These are phyloP conservation scores for Budorcas taxicolor DNA, from an alignment of 2,113 vertebrate species.

Conservation along the genomic window DNA sequence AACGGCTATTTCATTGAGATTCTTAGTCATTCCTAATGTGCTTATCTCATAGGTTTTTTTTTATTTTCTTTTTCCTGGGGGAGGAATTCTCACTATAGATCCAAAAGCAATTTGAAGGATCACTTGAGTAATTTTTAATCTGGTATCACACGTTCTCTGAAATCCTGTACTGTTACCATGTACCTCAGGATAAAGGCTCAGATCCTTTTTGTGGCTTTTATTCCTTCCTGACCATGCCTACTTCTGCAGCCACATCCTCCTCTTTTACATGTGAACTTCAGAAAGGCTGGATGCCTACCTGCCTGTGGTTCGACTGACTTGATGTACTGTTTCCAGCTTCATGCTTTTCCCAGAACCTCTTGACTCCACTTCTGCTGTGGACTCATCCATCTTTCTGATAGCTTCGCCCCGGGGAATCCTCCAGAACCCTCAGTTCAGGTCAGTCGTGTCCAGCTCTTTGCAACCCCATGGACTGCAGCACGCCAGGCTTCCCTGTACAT, in stretches of 20 bases:
- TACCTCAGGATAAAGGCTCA: neutral
- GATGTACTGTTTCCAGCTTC: neutral
- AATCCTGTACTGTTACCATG: neutral
- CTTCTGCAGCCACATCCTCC: neutral
- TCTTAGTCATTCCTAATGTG: neutral
- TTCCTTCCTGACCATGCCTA: neutral
- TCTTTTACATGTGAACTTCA: neutral
- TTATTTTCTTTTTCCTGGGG: neutral
- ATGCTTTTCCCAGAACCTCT: neutral
- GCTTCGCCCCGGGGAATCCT: neutral
- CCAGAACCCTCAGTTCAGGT: neutral
- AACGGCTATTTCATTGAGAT: neutral
- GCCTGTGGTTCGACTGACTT: neutral
- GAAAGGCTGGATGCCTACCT: neutral
- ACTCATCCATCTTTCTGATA: neutral
- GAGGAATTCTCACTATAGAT: neutral
- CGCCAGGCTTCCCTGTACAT: neutral
- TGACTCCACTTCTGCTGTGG: neutral
- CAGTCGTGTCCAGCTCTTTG: neutral
- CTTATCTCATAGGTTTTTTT: neutral
- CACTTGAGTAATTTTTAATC: neutral
- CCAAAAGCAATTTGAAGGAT: neutral
- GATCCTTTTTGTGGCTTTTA: neutral
- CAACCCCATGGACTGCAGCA: neutral
- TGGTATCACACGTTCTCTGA: neutral